Evolutionary conservation across 2,797 vertebrate genomes (phyloP), one percentile per base, ranked within the genome.

Genomic region (Falco columbarius): DNA sequence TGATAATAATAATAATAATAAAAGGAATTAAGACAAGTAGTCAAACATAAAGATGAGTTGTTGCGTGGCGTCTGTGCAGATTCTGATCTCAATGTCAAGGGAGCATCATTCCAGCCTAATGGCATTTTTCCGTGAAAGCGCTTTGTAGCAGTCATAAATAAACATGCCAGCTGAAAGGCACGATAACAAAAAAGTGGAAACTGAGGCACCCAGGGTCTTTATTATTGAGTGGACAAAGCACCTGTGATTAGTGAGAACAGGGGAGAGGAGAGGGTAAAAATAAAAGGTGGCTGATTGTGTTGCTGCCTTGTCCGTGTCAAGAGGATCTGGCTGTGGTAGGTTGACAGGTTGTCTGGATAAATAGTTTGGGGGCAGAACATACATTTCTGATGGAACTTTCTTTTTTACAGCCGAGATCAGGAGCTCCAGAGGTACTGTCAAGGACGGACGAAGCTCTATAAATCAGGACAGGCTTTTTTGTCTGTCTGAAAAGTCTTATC

Each of bases 31-130:
- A 96, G 97, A 96, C 97, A 96, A 97, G 96, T 93, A 97, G 97
- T 93, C 95, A 97, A 97, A 95, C 97, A 97, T 96, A 97, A 96
- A 97, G 97, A 98, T 97, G 97, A 98, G 95, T 95, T 97, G 97
- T 95, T 96, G 87, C 73, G 6, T 62, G 95, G 95, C 65, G 89
- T 61, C 96, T 86, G 86, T 54, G 70, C 92, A 27, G 95, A 97
- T 98, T 96, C 96, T 75, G 82, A 93, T 97, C 95, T 96, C 94
- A 74, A 29, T 97, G 96, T 98, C 97, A 96, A 95, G 97, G 93
- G 95, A 97, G 81, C 95, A 82, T 96, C 93, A 38, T 94, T 97
- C 90, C 87, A 68, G 84, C 79, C 66, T 95, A 96, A 98, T 79
- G 86, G 72, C 94, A 77, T 97, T 83, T 93, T 93, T 93, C 87